Conservation (phyloP, 2,888 invertebrate genomes). For the Tribolium freemani region DNA sequence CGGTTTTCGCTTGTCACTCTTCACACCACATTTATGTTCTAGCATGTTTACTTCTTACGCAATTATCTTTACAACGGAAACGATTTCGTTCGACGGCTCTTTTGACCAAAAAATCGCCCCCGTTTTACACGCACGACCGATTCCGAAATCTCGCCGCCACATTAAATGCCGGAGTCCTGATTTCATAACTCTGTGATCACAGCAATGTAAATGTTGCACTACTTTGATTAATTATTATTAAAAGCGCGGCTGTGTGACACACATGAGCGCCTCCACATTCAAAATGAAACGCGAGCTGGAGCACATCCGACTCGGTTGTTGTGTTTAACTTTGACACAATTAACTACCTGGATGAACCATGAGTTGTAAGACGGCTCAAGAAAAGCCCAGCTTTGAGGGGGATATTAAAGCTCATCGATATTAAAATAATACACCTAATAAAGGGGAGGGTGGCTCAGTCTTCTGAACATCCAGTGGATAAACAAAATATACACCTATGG, state of each 20-base stretch:
- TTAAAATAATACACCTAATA: too few species aligned
- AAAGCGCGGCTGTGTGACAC: conserved; percentile 17
- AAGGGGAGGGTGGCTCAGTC: too few species aligned
- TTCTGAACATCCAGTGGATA: too few species aligned
- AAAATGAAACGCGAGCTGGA: conserved; percentile 19
- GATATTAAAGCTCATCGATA: too few species aligned
- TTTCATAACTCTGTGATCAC: conserved; percentile 35
- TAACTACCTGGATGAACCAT: conserved; percentile 29
- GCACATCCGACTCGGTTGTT: conserved; percentile 29
- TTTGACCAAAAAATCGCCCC: not conserved
- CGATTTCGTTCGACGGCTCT: conserved; percentile 23
- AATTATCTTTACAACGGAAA: conserved; percentile 42
- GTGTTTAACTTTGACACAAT: conserved; percentile 38
- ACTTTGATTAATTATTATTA: conserved; percentile 39
- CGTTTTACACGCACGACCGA: not conserved
- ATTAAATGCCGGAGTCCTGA: conserved; percentile 27
- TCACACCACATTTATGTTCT: conserved; percentile 47
- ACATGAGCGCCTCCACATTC: conserved; percentile 34
- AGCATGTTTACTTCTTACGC: conserved; percentile 45
- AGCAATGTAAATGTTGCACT: conserved; percentile 32
- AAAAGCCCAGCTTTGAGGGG: not conserved
- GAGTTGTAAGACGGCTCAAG: not conserved
- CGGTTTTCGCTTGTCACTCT: conserved; percentile 56
- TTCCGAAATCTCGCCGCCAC: not conserved
- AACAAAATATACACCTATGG: too few species aligned